Evolutionary conservation across 2,113 vertebrate species (phyloP).

Genomic region (Brevimyrus niger): DNA sequence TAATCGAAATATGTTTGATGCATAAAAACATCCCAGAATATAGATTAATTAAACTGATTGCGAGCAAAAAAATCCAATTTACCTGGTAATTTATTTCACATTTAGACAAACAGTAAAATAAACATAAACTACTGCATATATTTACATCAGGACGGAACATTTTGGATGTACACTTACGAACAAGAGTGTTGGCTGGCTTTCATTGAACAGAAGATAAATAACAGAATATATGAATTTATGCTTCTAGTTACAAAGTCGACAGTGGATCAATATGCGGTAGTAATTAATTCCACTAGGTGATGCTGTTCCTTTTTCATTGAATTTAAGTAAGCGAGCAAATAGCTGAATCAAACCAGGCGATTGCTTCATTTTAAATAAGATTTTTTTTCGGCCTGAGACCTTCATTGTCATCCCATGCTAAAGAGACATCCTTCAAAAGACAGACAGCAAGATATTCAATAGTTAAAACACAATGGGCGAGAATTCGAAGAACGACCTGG

Average conservation of each 20-base stretch:
- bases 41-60: background rate
- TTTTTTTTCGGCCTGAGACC: background rate
- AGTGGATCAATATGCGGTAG: background rate
- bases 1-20: background rate
- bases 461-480: background rate
- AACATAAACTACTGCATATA: background rate
- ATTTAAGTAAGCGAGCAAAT: background rate
- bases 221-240: background rate
- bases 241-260: background rate
- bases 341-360: background rate
- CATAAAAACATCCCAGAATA: background rate
- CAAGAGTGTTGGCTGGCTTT: background rate
- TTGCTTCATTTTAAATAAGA: background rate
- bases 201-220: background rate
- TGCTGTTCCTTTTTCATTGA: background rate
- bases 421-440: background rate
- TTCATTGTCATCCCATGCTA: background rate
- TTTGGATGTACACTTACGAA: background rate
- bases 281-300: background rate
- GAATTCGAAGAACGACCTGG: background rate
- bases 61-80: background rate
- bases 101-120: background rate
- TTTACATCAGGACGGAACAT: background rate
- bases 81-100: background rate
- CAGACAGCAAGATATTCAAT: background rate